Conservation (phyloP, 2,797 vertebrate species). For the Pteronotus mesoamericanus region DNA sequence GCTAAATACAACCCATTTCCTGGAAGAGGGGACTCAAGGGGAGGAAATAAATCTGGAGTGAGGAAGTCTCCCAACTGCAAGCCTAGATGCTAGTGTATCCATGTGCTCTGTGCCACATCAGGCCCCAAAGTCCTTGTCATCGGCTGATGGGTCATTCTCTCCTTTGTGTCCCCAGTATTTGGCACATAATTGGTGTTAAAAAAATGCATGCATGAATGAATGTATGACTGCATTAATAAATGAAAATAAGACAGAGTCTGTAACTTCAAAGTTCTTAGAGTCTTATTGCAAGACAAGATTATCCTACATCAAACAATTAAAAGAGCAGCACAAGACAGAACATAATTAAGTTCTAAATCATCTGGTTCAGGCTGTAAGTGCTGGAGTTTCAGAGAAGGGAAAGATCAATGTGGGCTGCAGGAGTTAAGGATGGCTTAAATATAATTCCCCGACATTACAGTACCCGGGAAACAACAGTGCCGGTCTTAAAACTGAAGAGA, state of each 20-base stretch:
- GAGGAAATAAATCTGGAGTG: neutral
- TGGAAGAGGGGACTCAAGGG: neutral
- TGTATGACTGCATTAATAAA: neutral
- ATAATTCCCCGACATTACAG: conserved; percentile 69
- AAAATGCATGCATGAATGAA: neutral
- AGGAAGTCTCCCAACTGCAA: neutral
- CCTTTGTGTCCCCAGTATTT: neutral
- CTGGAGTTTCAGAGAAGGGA: conserved; percentile 54
- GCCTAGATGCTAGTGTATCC: neutral
- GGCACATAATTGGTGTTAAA: neutral
- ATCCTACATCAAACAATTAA: conserved; percentile 75
- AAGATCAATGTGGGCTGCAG: conserved; percentile 69
- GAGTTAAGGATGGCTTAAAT: conserved; percentile 74
- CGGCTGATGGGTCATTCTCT: accelerated
- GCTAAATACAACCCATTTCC: neutral
- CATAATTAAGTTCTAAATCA: conserved; percentile 75
- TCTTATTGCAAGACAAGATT: conserved; percentile 61
- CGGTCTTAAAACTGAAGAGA: conserved; percentile 39
- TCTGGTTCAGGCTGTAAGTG: conserved; percentile 55
- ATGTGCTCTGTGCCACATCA: neutral
- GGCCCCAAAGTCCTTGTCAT: neutral
- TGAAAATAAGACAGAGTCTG: neutral
- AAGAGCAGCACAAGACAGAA: conserved; percentile 55
- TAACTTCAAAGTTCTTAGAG: conserved; percentile 66
- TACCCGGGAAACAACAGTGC: conserved; percentile 41